Evolutionary conservation across 2,888 invertebrate genomes (phyloP), one percentile per base, ranked within the genome.

Genomic region (Empis stercorea): DNA sequence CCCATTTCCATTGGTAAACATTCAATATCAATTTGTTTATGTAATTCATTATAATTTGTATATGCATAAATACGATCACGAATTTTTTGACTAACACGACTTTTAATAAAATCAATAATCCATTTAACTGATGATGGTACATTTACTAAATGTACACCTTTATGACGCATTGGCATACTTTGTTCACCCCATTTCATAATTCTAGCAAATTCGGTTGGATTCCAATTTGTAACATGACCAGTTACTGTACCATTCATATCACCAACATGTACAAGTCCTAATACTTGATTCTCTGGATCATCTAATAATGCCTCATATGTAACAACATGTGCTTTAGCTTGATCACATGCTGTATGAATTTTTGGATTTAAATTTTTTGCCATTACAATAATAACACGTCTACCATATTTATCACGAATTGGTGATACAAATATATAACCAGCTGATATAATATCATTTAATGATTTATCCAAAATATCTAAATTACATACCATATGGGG

Each of bases 371-470:
- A 79, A 57, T 78, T 77, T 60, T 73, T 84, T 80, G 68, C 64
- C 56, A 63, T 64, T 36, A 64, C 63, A 47, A 87, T 73, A 58
- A 87, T 76, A 52, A 88, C 84, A 56, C 84, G 75, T 2, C 87
- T 75, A 44, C 87, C 87, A 56, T 74, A 66, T 55, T 71, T 72
- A 67, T 88, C 87, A 50, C 83, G 73, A 50, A 80, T 76, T 30
- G 87, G 87, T 45, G 85, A 81, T 17, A 79, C 80, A 57, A 80
- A 81, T 55, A 86, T 76, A 63, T 84, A 87, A 74, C 87, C 87
- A 56, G 73, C 73, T 45, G 72, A 73, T 36, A 87, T 73, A 23
- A 87, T 74, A 54, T 81, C 78, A 52, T 74, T 68, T 1, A 86
- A 60, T 48, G 73, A 74, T 0, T 76, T 69, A 48, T 80, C 76